Percentiles rank a stretch among this genome's conserved stretches.
Conservation (phyloP, 2,113 vertebrate genomes). For the Zosterops lateralis region DNA sequence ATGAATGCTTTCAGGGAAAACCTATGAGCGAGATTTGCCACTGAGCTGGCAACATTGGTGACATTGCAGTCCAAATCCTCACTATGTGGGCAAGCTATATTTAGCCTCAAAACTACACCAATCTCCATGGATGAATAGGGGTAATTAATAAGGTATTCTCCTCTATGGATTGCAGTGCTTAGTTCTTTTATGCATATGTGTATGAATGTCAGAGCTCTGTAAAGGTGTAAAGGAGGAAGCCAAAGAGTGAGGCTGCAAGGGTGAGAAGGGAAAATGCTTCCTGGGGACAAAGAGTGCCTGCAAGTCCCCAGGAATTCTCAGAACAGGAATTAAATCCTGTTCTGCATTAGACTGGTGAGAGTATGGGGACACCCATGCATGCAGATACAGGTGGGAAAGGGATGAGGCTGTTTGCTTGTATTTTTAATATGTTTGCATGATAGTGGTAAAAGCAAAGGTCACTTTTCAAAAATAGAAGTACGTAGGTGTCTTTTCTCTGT, state of each 20-base stretch:
- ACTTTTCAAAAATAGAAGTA: neutral
- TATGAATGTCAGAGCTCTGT: neutral
- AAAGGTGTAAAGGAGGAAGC: neutral
- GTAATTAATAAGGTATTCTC: neutral
- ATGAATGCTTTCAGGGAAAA: neutral
- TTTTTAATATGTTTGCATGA: neutral
- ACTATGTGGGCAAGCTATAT: neutral
- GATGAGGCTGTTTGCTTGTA: neutral
- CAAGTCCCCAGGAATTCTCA: neutral
- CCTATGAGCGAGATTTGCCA: neutral
- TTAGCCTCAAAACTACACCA: neutral
- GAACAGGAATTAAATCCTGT: neutral
- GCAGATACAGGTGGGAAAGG: neutral
- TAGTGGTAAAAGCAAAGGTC: neutral
- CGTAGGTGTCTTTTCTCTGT: neutral
- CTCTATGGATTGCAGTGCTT: neutral
- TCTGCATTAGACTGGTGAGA: neutral
- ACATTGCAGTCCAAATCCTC: neutral
- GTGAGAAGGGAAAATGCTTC: rapidly evolving
- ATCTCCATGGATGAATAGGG: neutral
- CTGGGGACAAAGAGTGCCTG: neutral
- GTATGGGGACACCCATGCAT: neutral
- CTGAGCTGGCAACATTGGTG: rapidly evolving
- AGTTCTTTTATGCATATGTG: rapidly evolving
- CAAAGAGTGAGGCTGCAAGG: neutral